These are phyloP conservation scores for Misgurnus anguillicaudatus DNA, from an alignment of 2,113 vertebrate species.

Conservation along the genomic window DNA sequence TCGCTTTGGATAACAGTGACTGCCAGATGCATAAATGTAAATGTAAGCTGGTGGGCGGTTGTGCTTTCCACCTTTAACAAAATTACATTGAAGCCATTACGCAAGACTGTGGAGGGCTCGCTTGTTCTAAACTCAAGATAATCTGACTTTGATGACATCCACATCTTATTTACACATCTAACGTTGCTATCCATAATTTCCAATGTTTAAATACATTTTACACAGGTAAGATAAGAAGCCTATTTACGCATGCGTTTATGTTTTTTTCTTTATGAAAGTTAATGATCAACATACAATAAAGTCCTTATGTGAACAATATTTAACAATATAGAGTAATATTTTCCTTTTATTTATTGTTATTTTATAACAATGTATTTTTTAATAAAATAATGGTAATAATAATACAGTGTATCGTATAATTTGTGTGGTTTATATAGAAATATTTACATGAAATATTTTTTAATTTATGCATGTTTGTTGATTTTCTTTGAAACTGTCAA, in stretches of 20 bases:
- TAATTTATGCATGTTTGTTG: no score
- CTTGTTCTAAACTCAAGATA: slow-evolving; percentile 9
- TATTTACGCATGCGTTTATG: not conserved
- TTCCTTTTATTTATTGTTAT: no score
- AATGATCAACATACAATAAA: not conserved
- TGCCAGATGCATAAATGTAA: no score
- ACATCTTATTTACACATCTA: slow-evolving; percentile 25
- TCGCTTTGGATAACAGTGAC: no score
- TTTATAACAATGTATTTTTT: no score
- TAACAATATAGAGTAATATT: no score
- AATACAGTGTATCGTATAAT: no score
- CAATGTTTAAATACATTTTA: not conserved
- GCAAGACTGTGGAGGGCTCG: slow-evolving; percentile 24
- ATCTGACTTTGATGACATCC: slow-evolving; percentile 35
- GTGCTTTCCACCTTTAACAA: slow-evolving; percentile 56
- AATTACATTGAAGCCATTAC: slow-evolving; percentile 63
- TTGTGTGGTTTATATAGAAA: no score
- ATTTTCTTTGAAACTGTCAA: no score
- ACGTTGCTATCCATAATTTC: not conserved
- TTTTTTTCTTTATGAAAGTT: not conserved
- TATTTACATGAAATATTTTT: no score
- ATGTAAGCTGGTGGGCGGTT: not conserved
- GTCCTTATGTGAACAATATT: no score
- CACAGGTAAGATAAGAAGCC: not conserved
- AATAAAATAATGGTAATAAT: no score